A percentile compares a stretch with the other conserved stretches of the same genome.
Conservation (phyloP, 2,797 vertebrate genomes). For the Microcaecilia unicolor region DNA sequence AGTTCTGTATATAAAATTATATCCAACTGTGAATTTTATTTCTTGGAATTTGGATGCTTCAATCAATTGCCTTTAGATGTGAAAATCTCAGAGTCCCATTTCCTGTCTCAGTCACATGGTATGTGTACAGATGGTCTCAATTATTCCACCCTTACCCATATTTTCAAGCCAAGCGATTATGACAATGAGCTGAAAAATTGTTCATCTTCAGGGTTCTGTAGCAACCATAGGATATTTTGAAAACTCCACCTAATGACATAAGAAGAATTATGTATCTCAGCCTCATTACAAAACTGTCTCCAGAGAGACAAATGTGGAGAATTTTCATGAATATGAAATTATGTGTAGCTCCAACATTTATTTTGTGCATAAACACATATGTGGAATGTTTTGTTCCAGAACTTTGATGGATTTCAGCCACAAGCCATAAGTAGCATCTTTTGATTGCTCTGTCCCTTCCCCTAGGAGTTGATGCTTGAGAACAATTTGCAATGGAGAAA, state of each 20-base stretch:
- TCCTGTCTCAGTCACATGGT: accelerated
- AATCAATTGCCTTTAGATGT: too few relatives aligned
- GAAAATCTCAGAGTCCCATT: too few relatives aligned
- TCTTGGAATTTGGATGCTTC: too few relatives aligned
- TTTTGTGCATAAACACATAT: background rate
- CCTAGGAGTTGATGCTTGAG: too few relatives aligned
- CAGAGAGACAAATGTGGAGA: background rate
- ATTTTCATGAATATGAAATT: background rate
- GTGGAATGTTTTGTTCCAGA: background rate
- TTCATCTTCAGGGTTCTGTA: background rate
- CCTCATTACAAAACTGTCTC: background rate
- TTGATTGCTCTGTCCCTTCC: too few relatives aligned
- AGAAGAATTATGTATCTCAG: slow-evolving; percentile 2
- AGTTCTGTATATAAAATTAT: too few relatives aligned
- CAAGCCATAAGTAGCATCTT: too few relatives aligned
- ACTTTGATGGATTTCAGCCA: background rate
- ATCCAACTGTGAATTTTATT: too few relatives aligned
- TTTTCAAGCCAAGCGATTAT: background rate
- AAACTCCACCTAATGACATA: slow-evolving; percentile 24
- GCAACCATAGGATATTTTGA: background rate
- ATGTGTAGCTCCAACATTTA: background rate
- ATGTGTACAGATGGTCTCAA: slow-evolving; percentile 5
- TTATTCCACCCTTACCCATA: background rate
- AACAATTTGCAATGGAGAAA: too few relatives aligned
- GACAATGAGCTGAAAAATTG: background rate